These are phyloP conservation scores for Aphelinus atriplicis DNA, from an alignment of 1,140 invertebrate genomes.

Conservation along the genomic window DNA sequence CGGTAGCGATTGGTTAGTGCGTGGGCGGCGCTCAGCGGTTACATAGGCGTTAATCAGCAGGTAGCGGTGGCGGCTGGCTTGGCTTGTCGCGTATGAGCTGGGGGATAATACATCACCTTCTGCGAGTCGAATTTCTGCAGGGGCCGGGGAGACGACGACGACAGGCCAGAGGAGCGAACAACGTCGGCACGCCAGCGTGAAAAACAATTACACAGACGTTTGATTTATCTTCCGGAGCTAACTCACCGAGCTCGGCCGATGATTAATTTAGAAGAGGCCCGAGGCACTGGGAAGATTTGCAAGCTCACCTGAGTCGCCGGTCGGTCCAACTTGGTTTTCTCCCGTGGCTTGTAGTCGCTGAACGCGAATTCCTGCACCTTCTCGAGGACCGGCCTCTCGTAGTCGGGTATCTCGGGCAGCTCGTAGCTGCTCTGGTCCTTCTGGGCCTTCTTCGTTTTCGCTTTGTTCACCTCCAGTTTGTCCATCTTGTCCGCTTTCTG, in stretches of 20 bases:
- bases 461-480: conserved; percentile 58
- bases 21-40: neutral
- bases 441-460: conserved; percentile 54
- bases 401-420: conserved; percentile 80
- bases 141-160: neutral
- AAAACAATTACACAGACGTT: conserved; percentile 46
- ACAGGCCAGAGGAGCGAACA: neutral
- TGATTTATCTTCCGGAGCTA: neutral
- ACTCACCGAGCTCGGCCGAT: too few species aligned
- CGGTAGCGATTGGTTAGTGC: conserved; percentile 1
- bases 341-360: conserved; percentile 52
- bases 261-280: neutral
- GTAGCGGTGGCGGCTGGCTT: neutral
- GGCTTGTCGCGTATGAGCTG: conserved; percentile 4
- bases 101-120: conserved; percentile 56
- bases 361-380: conserved; percentile 68
- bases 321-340: conserved; percentile 62
- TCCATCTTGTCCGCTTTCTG: conserved; percentile 62
- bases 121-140: conserved; percentile 61
- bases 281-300: neutral
- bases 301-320: conserved; percentile 56
- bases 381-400: conserved; percentile 74
- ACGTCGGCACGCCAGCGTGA: conserved; percentile 41
- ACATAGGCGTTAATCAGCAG: conserved; percentile 24
- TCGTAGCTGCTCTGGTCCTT: conserved; percentile 71